phyloP scores from a whole-genome alignment of 2,888 invertebrate genomes.

The Ophonus ardosiacus region DNA sequence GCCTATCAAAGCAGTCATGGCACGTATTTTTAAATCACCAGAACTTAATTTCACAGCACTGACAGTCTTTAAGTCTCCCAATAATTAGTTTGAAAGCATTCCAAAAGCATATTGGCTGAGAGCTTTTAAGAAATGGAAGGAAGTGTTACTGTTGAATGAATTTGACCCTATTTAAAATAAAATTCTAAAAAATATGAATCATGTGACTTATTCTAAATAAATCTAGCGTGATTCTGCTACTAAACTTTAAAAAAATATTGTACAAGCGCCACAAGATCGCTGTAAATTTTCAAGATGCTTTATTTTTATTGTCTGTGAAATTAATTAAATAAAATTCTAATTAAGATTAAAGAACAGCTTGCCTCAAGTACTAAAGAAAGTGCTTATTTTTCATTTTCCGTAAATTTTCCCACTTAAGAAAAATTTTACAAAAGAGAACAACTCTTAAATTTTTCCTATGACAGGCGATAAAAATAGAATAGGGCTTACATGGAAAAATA shows the following conservation, averaged over 20 bases:
- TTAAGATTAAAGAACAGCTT: slow-evolving; percentile 15
- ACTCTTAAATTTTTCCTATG: not conserved
- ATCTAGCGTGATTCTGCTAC: no score
- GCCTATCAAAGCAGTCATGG: no score
- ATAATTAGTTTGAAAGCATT: no score
- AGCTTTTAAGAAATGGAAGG: no score
- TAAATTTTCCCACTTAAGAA: slow-evolving; percentile 10
- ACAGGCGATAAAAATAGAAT: slow-evolving; percentile 1
- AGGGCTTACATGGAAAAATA: not conserved
- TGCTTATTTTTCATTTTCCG: slow-evolving; percentile 13
- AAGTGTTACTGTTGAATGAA: no score
- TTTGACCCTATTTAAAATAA: no score
- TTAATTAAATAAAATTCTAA: slow-evolving; percentile 24
- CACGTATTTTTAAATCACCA: no score
- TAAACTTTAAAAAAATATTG: not conserved
- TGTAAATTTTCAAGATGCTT: not conserved
- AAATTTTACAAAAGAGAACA: not conserved
- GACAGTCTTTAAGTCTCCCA: no score
- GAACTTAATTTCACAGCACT: no score
- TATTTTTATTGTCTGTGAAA: not conserved
- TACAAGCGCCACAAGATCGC: not conserved
- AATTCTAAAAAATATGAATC: no score
- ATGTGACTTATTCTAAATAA: no score
- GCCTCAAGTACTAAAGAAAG: not conserved
- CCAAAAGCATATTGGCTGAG: no score